Base-by-base conservation (phyloP, 2,113 vertebrate species). In the Menidia beryllina region DNA sequence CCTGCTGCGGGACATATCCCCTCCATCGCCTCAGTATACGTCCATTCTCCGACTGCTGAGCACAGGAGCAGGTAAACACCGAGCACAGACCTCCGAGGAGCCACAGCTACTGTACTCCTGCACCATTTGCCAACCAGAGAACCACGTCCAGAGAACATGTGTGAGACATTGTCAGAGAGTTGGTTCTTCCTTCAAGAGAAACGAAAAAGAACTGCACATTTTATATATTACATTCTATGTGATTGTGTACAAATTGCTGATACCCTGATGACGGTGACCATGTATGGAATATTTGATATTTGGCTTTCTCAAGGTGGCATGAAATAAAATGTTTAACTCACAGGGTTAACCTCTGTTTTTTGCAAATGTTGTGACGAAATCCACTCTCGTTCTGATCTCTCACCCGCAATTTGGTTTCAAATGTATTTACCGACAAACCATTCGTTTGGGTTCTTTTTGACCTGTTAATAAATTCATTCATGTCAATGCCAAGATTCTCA, bases 221-320 rank as follows among this genome's bases (percentile, higher is more conserved):
- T 92, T 92, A 86, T 93, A 93, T 91, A 92, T 87, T 87, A 90
- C 87, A 90, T 90, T 92, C 80, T 84, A 87, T 87, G 91, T 92
- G 91, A 92, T 91, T 91, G 89, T 92, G 91, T 92, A 90, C 85
- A 89, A 91, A 82, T 92, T 92, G 87, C 89, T 87, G 91, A 93
- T 88, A 83, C 89, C 86, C 88, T 86, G 83, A 91, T 81, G 91
- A 86, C 81, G 89, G 90, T 88, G 90, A 90, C 91, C 85, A 87
- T 89, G 83, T 92, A 89, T 93, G 89, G 88, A 87, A 89, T 88
- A 81, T 90, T 92, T 89, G 79, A 85, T 88, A 88, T 90, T 90
- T 91, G 90, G 89, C 86, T 91, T 86, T 81, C 87, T 90, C 88
- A 88, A 92, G 90, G 88, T 23, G 88, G 87, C 90, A 92, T 89